Evolutionary conservation across 2,113 vertebrate genomes (phyloP).

Genomic region (Dicaeum eximium): DNA sequence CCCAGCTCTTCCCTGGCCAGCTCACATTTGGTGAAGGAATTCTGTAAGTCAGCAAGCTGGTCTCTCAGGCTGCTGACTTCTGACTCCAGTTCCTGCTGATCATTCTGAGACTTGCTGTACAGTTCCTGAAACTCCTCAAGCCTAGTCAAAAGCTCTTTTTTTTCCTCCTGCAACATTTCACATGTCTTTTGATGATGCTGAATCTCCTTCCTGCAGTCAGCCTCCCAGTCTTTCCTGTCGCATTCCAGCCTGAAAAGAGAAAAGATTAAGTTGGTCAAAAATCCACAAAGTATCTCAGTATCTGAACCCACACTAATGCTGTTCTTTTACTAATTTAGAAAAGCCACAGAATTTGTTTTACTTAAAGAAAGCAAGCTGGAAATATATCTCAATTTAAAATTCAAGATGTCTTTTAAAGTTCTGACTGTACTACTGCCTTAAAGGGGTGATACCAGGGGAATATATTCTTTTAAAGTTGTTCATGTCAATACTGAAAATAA

Average conservation of each 20-base stretch:
- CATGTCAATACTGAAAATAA: background rate
- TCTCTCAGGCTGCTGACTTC: constrained; percentile 74
- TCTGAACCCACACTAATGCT: background rate
- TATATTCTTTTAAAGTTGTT: background rate
- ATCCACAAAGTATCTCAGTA: background rate
- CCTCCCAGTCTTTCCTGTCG: constrained; percentile 71
- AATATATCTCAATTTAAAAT: background rate
- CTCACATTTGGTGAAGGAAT: constrained; percentile 75
- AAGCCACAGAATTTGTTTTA: background rate
- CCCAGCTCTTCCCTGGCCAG: constrained; percentile 68
- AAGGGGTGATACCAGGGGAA: background rate
- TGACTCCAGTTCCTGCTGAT: constrained; percentile 68
- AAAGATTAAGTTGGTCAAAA: background rate
- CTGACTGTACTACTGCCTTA: background rate
- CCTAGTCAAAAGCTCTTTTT: constrained; percentile 60
- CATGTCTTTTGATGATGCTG: constrained; percentile 66
- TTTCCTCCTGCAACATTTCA: constrained; percentile 74
- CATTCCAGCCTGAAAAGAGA: constrained; percentile 76
- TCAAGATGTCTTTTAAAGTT: background rate
- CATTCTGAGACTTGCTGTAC: constrained; percentile 56
- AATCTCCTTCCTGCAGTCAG: constrained; percentile 68
- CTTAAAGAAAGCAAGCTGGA: background rate
- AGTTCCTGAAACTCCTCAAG: constrained; percentile 67
- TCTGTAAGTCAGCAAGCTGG: constrained; percentile 73
- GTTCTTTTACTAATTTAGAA: background rate